phyloP scores from a whole-genome alignment of 2,797 vertebrate genomes.

The Alcedo atthis region DNA sequence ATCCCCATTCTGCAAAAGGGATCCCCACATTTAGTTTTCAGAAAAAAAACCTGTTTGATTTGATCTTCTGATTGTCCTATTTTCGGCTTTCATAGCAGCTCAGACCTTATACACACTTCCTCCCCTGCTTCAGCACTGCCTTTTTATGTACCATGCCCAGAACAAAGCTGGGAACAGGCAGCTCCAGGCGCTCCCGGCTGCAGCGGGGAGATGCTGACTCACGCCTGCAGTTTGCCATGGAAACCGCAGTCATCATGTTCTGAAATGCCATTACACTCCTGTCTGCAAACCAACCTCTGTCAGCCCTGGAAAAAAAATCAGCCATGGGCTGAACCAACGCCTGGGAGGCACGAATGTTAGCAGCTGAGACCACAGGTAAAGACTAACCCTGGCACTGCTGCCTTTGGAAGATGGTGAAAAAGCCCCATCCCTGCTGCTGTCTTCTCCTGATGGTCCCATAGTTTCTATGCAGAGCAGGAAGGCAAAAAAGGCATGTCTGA shows the following conservation, averaged over 20 bases:
- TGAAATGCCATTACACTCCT: neutral
- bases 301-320: neutral
- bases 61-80: neutral
- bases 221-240: neutral
- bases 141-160: fast-evolving
- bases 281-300: neutral
- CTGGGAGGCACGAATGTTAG: neutral
- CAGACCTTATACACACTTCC: neutral
- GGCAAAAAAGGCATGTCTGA: fast-evolving
- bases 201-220: constrained; percentile 14
- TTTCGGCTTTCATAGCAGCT: neutral
- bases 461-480: neutral
- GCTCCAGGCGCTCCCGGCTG: fast-evolving
- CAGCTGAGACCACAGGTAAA: neutral
- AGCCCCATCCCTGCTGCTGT: fast-evolving
- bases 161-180: neutral
- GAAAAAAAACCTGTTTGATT: neutral
- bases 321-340: fast-evolving
- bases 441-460: neutral
- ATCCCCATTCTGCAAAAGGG: neutral
- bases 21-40: neutral
- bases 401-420: neutral
- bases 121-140: neutral
- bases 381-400: neutral
- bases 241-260: neutral